Conservation (phyloP, 2,797 vertebrate genomes). For the Tokudaia tokunoshimensis region DNA sequence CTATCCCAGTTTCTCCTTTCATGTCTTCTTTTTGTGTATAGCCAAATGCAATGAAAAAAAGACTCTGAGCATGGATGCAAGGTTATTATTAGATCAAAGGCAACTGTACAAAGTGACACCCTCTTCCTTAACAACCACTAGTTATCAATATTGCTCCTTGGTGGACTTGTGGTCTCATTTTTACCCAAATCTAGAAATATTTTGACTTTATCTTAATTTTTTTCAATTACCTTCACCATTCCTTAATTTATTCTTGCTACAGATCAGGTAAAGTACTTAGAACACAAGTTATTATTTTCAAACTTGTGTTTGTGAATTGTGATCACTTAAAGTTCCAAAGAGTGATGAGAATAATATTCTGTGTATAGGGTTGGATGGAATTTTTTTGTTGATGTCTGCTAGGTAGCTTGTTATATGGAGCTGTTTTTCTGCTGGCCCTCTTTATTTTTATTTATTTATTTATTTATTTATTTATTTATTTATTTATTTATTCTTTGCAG, state of each 20-base stretch:
- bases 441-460: no score
- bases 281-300: neutral
- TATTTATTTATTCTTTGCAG: no score
- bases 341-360: neutral
- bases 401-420: neutral
- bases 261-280: neutral
- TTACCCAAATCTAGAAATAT: neutral
- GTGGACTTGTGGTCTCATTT: neutral
- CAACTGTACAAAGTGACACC: neutral
- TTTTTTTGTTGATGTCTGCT: neutral
- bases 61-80: neutral
- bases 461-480: no score
- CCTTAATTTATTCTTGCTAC: neutral
- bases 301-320: neutral
- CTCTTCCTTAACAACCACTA: neutral
- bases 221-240: neutral
- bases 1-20: neutral
- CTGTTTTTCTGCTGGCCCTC: neutral
- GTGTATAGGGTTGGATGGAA: neutral
- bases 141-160: neutral
- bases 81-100: neutral
- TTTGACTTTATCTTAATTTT: neutral
- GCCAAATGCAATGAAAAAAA: neutral
- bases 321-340: neutral
- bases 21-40: neutral